phyloP scores from a whole-genome alignment of 2,888 invertebrate species.

The Cerceris ruficornis region DNA sequence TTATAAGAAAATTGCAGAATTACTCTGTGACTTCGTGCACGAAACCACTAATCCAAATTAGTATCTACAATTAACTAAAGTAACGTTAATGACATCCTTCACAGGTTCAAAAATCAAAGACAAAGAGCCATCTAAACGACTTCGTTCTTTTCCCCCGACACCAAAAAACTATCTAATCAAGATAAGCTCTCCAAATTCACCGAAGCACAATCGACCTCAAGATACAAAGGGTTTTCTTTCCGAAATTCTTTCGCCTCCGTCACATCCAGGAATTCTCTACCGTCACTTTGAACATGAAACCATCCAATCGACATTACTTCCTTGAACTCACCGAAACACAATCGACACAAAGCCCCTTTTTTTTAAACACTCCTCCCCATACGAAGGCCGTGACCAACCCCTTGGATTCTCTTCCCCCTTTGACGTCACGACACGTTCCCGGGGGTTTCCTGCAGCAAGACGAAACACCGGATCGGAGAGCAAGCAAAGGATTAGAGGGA shows the following conservation, averaged over 20 bases:
- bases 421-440: conserved; percentile 59
- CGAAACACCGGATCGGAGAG: conserved; percentile 35
- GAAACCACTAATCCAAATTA: too few relatives aligned
- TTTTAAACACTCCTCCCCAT: conserved; percentile 14
- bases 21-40: too few relatives aligned
- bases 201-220: not conserved
- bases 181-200: not conserved
- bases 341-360: not conserved
- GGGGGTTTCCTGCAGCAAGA: conserved; percentile 55
- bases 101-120: not conserved
- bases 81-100: not conserved
- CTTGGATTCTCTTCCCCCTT: conserved; percentile 15
- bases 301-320: not conserved
- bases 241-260: not conserved
- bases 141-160: not conserved
- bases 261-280: not conserved
- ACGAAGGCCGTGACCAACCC: conserved; percentile 54
- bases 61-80: not conserved
- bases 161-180: too few relatives aligned
- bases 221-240: not conserved
- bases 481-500: conserved; percentile 33
- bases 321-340: not conserved
- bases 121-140: not conserved
- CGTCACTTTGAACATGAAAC: not conserved
- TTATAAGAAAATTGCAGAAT: not conserved